Evolutionary conservation across 2,888 invertebrate species (phyloP).

Genomic region (Polymixis flavicincta): DNA sequence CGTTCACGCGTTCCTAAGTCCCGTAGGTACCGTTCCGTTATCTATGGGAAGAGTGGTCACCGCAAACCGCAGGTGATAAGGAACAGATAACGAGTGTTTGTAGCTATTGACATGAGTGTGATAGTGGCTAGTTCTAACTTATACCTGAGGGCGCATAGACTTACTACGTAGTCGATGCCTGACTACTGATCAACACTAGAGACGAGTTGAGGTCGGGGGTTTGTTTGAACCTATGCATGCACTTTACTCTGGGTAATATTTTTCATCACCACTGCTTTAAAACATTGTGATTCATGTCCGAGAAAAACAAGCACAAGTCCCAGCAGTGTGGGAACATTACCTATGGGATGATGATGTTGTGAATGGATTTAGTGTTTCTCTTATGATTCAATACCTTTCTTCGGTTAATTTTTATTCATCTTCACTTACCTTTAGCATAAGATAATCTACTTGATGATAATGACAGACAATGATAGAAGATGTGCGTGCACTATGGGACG

Average conservation of each 20-base stretch:
- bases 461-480: background rate
- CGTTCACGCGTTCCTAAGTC: background rate
- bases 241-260: background rate
- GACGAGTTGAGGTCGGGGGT: background rate
- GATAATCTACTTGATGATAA: background rate
- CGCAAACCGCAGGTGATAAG: constrained; percentile 51
- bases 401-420: background rate
- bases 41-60: constrained; percentile 35
- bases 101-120: background rate
- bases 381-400: background rate
- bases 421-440: background rate
- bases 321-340: background rate
- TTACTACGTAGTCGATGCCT: background rate
- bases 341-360: background rate
- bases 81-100: constrained; percentile 37
- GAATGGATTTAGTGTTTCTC: background rate
- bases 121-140: background rate
- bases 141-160: background rate
- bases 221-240: background rate
- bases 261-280: background rate
- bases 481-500: background rate
- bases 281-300: too few relatives aligned
- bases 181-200: background rate
- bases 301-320: background rate
- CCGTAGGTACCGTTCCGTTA: background rate